Base-by-base conservation (phyloP, 2,797 vertebrate genomes). In the Darevskia nairensis region DNA sequence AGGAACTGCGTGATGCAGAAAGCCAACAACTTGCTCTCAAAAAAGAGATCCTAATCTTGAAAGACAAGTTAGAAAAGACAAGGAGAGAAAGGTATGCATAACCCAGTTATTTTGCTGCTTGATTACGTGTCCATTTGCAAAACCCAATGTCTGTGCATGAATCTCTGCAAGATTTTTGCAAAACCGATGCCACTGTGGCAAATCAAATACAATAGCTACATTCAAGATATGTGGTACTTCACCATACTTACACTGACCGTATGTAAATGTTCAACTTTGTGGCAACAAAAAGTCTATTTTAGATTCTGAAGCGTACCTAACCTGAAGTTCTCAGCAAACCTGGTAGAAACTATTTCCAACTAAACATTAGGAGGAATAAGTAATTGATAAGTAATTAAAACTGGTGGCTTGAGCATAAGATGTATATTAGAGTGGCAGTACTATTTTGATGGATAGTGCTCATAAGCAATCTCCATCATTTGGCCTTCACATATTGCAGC, bases 1-100 rank as follows among this genome's bases (percentile, higher is more conserved):
- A 99, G 92, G 99, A 99, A 89, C 95, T 99, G 39, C 97, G 97
- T 27, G 99, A 99, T n/a, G 98, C 98, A 1, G 99, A 99, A 96
- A 97, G 98, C 93, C 98, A 99, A 86, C 98, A 99, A 29, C 98
- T 99, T 82, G 96, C 98, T 84, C 97, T 99, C 91, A 98, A 99
- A 96, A 99, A 99, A 92, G 99, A 99, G 96, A 98, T 99, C 92
- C 97, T 99, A 95, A 95, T 99, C 96, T 98, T 99, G 90, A 99
- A 98, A 96, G 99, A 99, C 97, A 99, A 99, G 94, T 96, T 99
- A 94, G 99, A 99, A 92, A 99, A 99, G 96, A 98, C 96, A 1
- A 98, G 98, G 59, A 97, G 98, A 85, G 98, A 99, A 96, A 98
- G 98, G 99, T 99, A 94, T 93, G 95, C 89, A 87, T 87, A 89